A percentile compares a stretch with the other conserved stretches of the same genome.
Evolutionary conservation across 2,113 vertebrate genomes (phyloP).

Genomic region (Microcebus jonahi): DNA sequence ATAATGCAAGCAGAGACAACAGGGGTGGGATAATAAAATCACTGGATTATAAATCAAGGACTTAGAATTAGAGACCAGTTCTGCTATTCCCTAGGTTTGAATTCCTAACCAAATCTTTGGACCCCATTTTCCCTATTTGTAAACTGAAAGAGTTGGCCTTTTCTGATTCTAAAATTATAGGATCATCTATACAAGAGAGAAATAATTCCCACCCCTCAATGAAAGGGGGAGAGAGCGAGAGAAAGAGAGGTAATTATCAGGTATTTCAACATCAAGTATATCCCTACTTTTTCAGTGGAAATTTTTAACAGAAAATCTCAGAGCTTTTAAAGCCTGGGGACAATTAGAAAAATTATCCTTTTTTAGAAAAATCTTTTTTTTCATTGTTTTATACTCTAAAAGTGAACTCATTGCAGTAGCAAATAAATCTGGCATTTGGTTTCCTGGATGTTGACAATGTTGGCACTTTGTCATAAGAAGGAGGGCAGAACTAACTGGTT

Average conservation of each 20-base stretch:
- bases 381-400: slow-evolving; percentile 1
- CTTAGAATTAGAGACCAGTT: background rate
- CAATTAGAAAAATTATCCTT: background rate
- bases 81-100: background rate
- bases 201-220: background rate
- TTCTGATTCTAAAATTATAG: background rate
- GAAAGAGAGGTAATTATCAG: background rate
- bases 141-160: background rate
- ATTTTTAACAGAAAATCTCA: slow-evolving; percentile 15
- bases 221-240: too few species aligned
- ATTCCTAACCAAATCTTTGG: background rate
- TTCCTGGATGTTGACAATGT: slow-evolving; percentile 49
- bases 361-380: slow-evolving; percentile 14
- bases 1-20: background rate
- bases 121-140: background rate
- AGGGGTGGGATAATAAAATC: background rate
- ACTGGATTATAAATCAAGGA: background rate
- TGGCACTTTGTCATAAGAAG: slow-evolving; percentile 59
- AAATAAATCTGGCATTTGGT: background rate
- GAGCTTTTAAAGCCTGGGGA: background rate
- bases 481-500: slow-evolving; percentile 49
- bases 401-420: background rate
- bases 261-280: background rate
- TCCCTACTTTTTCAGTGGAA: background rate
- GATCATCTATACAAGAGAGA: background rate